These are phyloP conservation scores for Cactoblastis cactorum DNA, from an alignment of 2,888 invertebrate species.

Conservation along the genomic window DNA sequence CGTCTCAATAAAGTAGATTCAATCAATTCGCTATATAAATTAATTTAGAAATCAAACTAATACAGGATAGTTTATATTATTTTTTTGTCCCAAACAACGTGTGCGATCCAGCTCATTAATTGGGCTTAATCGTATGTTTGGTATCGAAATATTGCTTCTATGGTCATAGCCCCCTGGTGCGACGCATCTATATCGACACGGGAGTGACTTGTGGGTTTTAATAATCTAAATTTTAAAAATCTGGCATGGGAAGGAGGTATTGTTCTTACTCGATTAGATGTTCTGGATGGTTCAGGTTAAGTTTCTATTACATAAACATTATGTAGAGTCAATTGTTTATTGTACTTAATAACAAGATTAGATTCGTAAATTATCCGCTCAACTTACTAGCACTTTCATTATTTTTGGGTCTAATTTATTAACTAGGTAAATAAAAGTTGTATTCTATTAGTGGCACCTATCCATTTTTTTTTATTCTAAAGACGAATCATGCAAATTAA, in stretches of 20 bases:
- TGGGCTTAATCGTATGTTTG: slow-evolving; percentile 1
- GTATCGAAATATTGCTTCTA: slow-evolving; percentile 2
- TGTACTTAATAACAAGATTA: no score
- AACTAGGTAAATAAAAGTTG: no score
- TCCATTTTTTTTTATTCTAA: no score
- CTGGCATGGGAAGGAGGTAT: background rate
- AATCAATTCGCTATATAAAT: slow-evolving; percentile 2
- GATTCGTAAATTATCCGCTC: no score
- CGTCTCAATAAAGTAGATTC: slow-evolving; percentile 1
- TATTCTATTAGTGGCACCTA: no score
- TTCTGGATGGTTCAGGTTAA: no score
- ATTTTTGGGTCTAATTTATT: no score
- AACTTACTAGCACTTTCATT: no score
- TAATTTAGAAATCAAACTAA: background rate
- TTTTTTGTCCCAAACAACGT: background rate
- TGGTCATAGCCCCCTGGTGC: background rate
- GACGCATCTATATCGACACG: slow-evolving; percentile 3
- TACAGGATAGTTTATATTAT: background rate
- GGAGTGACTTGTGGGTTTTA: background rate
- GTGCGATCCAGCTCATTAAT: slow-evolving; percentile 6
- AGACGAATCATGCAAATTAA: no score
- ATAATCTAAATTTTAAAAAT: background rate
- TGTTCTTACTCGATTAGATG: background rate
- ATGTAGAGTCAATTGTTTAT: no score
- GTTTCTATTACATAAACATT: no score